These are phyloP conservation scores for Drosophila fuyamai DNA, from an alignment of 1,140 invertebrate genomes.

Conservation along the genomic window DNA sequence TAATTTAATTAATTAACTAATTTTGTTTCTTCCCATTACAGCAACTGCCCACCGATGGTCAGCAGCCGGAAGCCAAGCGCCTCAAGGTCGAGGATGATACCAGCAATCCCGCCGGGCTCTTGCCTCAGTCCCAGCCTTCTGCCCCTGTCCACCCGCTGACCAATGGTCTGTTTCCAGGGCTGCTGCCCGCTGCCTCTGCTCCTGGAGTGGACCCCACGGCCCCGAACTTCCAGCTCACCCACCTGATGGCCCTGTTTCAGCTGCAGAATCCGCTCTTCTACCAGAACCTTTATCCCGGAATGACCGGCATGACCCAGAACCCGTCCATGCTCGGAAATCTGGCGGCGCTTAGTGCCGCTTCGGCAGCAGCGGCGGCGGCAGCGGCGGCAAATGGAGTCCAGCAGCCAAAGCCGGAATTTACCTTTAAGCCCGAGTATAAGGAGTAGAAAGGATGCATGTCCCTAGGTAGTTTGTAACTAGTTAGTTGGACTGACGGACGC, in stretches of 20 bases:
- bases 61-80: slow-evolving; percentile 63
- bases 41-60: slow-evolving; percentile 68
- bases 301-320: slow-evolving; percentile 57
- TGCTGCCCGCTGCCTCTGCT: slow-evolving; percentile 63
- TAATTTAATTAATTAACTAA: not conserved
- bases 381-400: slow-evolving; percentile 43
- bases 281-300: slow-evolving; percentile 71
- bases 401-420: slow-evolving; percentile 68
- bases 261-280: slow-evolving; percentile 84
- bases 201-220: slow-evolving; percentile 48
- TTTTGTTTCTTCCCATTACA: slow-evolving; percentile 13
- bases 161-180: slow-evolving; percentile 40
- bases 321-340: slow-evolving; percentile 60
- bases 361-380: slow-evolving; percentile 67
- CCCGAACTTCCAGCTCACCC: slow-evolving; percentile 79
- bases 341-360: slow-evolving; percentile 69
- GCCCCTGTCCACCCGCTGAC: slow-evolving; percentile 17
- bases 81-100: slow-evolving; percentile 49
- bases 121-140: slow-evolving; percentile 5
- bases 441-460: slow-evolving; percentile 51
- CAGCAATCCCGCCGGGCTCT: slow-evolving; percentile 24
- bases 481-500: slow-evolving; percentile 51
- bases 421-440: slow-evolving; percentile 74
- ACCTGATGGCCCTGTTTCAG: slow-evolving; percentile 80
- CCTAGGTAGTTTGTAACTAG: slow-evolving; percentile 19